These are phyloP conservation scores for Lasioglossum zephyrum DNA, from an alignment of 2,888 invertebrate species.

Conservation along the genomic window DNA sequence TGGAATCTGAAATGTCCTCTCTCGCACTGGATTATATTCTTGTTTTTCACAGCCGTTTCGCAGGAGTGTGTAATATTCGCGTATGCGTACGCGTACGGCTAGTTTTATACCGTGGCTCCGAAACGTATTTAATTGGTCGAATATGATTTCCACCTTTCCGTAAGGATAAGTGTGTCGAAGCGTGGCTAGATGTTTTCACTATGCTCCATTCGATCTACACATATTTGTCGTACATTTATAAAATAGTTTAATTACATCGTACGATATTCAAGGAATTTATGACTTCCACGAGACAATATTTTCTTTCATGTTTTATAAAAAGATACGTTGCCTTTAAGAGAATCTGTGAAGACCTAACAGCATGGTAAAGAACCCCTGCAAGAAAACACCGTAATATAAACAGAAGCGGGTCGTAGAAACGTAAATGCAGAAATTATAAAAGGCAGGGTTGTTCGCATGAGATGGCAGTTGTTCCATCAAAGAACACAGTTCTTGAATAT, in stretches of 20 bases:
- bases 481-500: neutral
- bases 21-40: conserved; percentile 33
- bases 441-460: neutral
- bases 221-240: neutral
- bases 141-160: neutral
- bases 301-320: neutral
- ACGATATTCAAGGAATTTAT: neutral
- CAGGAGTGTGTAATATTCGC: neutral
- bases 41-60: neutral
- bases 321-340: neutral
- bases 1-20: conserved; percentile 33
- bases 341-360: neutral
- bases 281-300: neutral
- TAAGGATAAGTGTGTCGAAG: neutral
- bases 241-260: neutral
- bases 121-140: neutral
- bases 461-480: neutral
- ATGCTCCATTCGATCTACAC: neutral
- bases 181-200: neutral
- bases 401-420: neutral
- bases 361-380: neutral
- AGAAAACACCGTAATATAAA: neutral
- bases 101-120: neutral
- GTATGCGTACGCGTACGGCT: neutral
- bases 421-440: neutral